phyloP scores from a whole-genome alignment of 2,888 invertebrate genomes.

The Carcina quercana region DNA sequence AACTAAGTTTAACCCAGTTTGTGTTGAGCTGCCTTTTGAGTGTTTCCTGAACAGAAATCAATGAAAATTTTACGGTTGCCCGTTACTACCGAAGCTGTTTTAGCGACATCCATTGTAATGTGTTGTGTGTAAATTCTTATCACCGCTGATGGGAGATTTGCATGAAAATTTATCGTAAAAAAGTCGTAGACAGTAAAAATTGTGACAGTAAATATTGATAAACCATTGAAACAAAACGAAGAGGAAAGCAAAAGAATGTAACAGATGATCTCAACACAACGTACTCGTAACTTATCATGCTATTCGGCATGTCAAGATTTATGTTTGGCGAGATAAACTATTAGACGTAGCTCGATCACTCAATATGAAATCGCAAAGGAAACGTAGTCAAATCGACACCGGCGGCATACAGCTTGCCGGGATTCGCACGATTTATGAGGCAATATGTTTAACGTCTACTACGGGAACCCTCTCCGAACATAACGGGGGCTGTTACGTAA shows the following conservation, averaged over 20 bases:
- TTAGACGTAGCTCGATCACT: conserved; percentile 39
- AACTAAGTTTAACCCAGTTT: conserved; percentile 47
- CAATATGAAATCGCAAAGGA: conserved; percentile 63
- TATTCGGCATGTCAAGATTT: conserved; percentile 9
- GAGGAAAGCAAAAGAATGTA: too few species aligned
- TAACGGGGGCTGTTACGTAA: conserved; percentile 73
- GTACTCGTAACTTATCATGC: too few species aligned
- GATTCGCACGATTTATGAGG: conserved; percentile 73
- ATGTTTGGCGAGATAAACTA: conserved; percentile 20
- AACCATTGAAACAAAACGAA: too few species aligned
- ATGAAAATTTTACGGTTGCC: too few species aligned
- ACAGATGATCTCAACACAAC: too few species aligned
- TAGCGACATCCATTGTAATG: too few species aligned
- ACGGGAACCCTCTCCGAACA: conserved; percentile 68
- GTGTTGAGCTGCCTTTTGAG: conserved; percentile 24
- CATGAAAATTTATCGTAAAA: too few species aligned
- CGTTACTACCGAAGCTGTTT: too few species aligned
- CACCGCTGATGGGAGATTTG: too few species aligned
- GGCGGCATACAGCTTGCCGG: conserved; percentile 59
- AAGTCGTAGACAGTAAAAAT: too few species aligned
- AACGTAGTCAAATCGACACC: conserved; percentile 70
- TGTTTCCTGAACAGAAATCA: conserved; percentile 1
- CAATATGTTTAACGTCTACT: conserved; percentile 74
- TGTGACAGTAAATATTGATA: too few species aligned
- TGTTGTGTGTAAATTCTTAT: too few species aligned